Conservation (phyloP, 2,797 vertebrate genomes). For the Tokudaia muenninki region DNA sequence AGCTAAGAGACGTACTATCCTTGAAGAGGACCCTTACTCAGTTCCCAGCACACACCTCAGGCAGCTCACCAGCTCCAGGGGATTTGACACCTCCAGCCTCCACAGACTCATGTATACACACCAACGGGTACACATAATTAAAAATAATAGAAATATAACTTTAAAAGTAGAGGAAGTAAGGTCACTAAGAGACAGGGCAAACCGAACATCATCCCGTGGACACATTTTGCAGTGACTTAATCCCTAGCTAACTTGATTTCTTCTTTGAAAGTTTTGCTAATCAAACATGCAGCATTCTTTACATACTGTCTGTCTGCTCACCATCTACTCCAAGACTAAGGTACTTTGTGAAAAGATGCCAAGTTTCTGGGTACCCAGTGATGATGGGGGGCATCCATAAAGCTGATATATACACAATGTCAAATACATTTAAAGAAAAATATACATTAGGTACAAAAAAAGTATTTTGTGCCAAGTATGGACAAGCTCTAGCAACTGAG, state of each 20-base stretch:
- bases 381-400: neutral
- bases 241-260: constrained; percentile 38
- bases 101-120: neutral
- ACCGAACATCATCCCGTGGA: neutral
- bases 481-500: constrained; percentile 47
- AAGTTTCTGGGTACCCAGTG: constrained; percentile 25
- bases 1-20: neutral
- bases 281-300: constrained; percentile 71
- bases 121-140: neutral
- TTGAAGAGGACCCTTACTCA: neutral
- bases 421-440: constrained; percentile 38
- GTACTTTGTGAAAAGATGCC: constrained; percentile 67
- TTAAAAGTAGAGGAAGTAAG: neutral
- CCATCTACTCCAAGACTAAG: constrained; percentile 55
- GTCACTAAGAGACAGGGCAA: constrained; percentile 8
- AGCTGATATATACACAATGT: constrained; percentile 45
- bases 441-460: constrained; percentile 55
- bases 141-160: neutral
- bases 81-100: neutral
- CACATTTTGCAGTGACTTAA: constrained; percentile 27
- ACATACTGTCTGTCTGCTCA: constrained; percentile 65
- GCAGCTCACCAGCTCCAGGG: neutral
- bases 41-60: neutral
- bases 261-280: constrained; percentile 70
- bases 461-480: constrained; percentile 30